phyloP scores from a whole-genome alignment of 2,797 vertebrate genomes.

The Capromys pilorides region DNA sequence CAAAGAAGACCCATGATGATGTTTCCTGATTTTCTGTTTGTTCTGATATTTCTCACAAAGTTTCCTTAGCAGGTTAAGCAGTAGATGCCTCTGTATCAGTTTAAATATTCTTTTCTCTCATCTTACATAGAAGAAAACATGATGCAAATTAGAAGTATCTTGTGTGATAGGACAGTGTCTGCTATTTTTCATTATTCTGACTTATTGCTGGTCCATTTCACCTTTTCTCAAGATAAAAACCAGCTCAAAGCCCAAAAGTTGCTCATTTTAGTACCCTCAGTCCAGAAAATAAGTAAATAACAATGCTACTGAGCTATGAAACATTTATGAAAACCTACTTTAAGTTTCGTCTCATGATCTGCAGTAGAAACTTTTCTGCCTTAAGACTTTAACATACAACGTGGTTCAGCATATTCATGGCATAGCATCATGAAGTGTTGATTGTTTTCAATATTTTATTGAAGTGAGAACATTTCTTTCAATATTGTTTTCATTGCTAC shows the following conservation, averaged over 20 bases:
- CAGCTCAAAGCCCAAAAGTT: not conserved
- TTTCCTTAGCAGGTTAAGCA: not conserved
- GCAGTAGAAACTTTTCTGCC: not conserved
- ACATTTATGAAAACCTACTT: not conserved
- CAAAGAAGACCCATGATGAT: not conserved
- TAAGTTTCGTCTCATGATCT: not conserved
- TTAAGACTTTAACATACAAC: not conserved
- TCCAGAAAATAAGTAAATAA: not conserved
- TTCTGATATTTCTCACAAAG: not conserved
- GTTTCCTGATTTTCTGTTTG: not conserved
- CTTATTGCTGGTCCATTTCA: not conserved
- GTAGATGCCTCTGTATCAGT: not conserved
- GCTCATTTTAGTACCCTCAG: not conserved
- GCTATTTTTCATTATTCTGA: not conserved
- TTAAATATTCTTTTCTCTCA: not conserved
- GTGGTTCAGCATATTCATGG: not conserved
- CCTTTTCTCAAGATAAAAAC: not conserved
- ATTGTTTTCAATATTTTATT: conserved; percentile 1
- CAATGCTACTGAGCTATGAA: not conserved
- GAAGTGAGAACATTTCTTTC: not conserved
- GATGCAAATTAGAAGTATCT: not conserved
- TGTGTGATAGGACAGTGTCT: not conserved
- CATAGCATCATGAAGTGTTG: not conserved
- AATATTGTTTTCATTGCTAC: not conserved
- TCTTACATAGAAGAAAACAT: not conserved